These are phyloP conservation scores for Homarus americanus DNA, from an alignment of 1,140 invertebrate species.

Conservation along the genomic window DNA sequence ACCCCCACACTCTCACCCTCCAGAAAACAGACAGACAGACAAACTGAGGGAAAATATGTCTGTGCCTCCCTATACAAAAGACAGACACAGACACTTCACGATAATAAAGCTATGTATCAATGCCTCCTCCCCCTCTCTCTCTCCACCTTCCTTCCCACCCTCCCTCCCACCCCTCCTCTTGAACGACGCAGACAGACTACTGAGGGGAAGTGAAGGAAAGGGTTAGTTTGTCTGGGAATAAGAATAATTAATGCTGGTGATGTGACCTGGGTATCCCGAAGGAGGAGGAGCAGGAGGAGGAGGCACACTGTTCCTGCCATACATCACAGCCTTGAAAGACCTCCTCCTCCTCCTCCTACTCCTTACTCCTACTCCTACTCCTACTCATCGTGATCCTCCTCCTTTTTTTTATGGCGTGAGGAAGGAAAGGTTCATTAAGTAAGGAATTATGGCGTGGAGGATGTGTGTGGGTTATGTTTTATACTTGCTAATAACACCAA, in stretches of 20 bases:
- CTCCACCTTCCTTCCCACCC: too few relatives aligned
- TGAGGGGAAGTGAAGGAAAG: constrained; percentile 2
- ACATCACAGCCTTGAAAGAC: not conserved
- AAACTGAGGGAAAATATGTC: too few relatives aligned
- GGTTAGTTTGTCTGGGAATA: not conserved
- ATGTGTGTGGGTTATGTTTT: too few relatives aligned
- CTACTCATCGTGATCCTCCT: too few relatives aligned
- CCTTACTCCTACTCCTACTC: too few relatives aligned
- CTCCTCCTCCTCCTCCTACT: not conserved
- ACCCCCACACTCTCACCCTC: too few relatives aligned
- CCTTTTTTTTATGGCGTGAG: not conserved
- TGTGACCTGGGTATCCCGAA: not conserved
- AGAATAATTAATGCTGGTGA: not conserved
- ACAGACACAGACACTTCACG: too few relatives aligned
- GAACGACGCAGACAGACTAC: not conserved
- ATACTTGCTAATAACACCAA: too few relatives aligned
- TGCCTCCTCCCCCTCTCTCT: too few relatives aligned
- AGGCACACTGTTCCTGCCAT: not conserved
- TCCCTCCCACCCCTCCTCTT: not conserved
- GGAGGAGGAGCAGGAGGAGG: not conserved
- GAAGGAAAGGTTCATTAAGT: not conserved
- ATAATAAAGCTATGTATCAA: too few relatives aligned
- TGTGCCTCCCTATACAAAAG: too few relatives aligned
- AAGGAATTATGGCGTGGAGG: not conserved
- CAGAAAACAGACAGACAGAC: too few relatives aligned